These are phyloP conservation scores for Melinaea marsaeus DNA, from an alignment of 2,888 invertebrate genomes.

Conservation along the genomic window DNA sequence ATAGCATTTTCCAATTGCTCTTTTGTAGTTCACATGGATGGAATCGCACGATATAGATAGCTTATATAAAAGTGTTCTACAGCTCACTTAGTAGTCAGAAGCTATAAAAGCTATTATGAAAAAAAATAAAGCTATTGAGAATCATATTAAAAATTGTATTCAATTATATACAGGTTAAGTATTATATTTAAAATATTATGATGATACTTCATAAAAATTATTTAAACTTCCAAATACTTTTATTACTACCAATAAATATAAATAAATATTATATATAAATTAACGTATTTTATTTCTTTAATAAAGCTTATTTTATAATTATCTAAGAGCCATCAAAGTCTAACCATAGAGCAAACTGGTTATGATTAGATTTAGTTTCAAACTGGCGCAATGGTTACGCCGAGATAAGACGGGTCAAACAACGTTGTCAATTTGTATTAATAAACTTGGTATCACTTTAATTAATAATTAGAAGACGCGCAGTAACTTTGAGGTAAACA, in stretches of 20 bases:
- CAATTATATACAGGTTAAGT: too few species aligned
- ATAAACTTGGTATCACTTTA: slow-evolving; percentile 4
- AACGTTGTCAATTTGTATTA: slow-evolving; percentile 4
- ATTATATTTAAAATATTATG: too few species aligned
- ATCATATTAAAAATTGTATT: too few species aligned
- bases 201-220: too few species aligned
- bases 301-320: neutral
- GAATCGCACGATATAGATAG: too few species aligned
- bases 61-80: too few species aligned
- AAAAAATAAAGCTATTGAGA: too few species aligned
- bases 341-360: neutral
- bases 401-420: slow-evolving; percentile 3
- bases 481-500: neutral
- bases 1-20: too few species aligned
- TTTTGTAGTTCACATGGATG: too few species aligned
- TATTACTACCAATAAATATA: neutral
- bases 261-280: neutral
- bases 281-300: neutral
- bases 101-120: too few species aligned
- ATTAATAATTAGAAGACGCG: neutral
- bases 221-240: too few species aligned
- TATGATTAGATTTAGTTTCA: slow-evolving; percentile 1
- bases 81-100: too few species aligned
- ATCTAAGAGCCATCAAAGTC: neutral
- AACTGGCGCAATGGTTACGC: neutral